phyloP scores from a whole-genome alignment of 2,888 invertebrate species.

The Cephus nigrinus region DNA sequence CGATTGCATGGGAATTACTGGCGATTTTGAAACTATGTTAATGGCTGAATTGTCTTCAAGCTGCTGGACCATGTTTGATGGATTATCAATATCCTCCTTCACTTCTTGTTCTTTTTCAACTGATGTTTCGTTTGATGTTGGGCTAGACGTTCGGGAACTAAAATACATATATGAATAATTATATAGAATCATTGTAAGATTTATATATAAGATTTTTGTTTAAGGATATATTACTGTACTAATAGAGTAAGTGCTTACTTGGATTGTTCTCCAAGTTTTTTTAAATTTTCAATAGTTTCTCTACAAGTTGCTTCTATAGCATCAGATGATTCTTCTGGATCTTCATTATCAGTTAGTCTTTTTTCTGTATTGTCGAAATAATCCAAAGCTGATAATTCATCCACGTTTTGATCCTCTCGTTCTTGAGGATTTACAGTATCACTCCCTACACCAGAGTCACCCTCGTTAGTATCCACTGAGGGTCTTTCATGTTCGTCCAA shows the following conservation, averaged over 20 bases:
- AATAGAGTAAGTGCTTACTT: slow-evolving; percentile 42
- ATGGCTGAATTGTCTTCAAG: slow-evolving; percentile 43
- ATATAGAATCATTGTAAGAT: too few species aligned
- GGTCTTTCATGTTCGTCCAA: slow-evolving; percentile 55
- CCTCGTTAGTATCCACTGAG: slow-evolving; percentile 59
- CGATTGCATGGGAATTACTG: slow-evolving; percentile 23
- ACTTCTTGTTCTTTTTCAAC: slow-evolving; percentile 34
- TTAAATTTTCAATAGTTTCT: slow-evolving; percentile 63
- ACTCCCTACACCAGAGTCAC: slow-evolving; percentile 64
- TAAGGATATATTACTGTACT: background rate
- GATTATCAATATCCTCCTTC: slow-evolving; percentile 34
- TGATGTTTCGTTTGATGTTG: slow-evolving; percentile 42
- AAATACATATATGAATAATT: background rate
- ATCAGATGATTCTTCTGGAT: slow-evolving; percentile 56
- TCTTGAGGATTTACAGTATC: slow-evolving; percentile 63
- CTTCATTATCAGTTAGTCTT: slow-evolving; percentile 47
- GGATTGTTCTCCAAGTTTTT: slow-evolving; percentile 61
- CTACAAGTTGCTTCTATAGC: slow-evolving; percentile 60
- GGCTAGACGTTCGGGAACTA: slow-evolving; percentile 46
- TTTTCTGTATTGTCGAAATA: slow-evolving; percentile 42
- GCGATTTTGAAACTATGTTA: slow-evolving; percentile 47
- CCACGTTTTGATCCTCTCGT: slow-evolving; percentile 60
- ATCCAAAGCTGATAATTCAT: slow-evolving; percentile 49
- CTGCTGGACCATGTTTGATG: slow-evolving; percentile 40
- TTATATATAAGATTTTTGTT: too few species aligned